Evolutionary conservation across 1,140 invertebrate genomes (phyloP), one percentile per base, ranked within the genome.

Genomic region (Coenobita brevimanus): DNA sequence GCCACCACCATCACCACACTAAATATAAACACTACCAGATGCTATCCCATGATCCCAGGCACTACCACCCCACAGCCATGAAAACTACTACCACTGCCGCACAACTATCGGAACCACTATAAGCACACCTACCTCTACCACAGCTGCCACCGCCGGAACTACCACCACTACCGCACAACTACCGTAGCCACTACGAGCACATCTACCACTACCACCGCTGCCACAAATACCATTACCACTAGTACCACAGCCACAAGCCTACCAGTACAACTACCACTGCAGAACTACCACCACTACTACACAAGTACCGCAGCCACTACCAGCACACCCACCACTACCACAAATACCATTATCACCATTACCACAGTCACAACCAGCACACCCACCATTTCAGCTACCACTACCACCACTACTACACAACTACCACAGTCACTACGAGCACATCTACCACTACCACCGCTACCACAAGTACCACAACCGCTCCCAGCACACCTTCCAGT

Each of bases 131-230:
- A 64, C 17, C 17, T 6, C 62, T 30, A 64, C 62, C 17, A 64
- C 62, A 6, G 33, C 17, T 21, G 33, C 62, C 62, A 64, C 62
- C 62, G 33, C 62, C 62, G 33, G n/a, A n/a, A 64, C 62, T 30
- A 64, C 17, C 62, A 64, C 62, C 62, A 64, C 62, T 30, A 64
- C 62, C 62, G n/a, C n/a, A 64, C 62, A n/a, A 64, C 62, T 30
- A 64, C 33, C 62, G 33, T 30, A n/a, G 33, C 62, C 62, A 64
- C 62, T 30, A 64, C 62, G n/a, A 64, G 6, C 62, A 64, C 62
- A n/a, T 24, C 62, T 30, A 64, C 62, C 62, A 64, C 17, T 36
- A 69, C 64, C 64, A 69, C 64, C 64, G 38, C 64, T 36, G 38
- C 64, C 64, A 27, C 24, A 27, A 69, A 27, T 36, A 69, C 64